Conservation (phyloP, 2,113 vertebrate species). For the Thryonomys swinderianus region DNA sequence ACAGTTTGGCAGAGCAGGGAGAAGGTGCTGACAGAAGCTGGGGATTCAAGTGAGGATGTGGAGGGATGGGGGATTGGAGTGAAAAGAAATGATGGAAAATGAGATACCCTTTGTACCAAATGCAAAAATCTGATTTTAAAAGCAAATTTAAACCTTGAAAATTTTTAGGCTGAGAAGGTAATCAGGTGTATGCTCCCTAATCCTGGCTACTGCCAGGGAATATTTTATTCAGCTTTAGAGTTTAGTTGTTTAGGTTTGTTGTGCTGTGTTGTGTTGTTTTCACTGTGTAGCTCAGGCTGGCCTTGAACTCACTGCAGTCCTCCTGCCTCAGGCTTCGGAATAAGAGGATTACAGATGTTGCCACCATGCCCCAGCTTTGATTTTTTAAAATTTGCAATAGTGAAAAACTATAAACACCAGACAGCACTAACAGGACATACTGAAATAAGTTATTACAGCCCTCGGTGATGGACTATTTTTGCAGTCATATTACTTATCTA, state of each 20-base stretch:
- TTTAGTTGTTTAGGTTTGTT: neutral
- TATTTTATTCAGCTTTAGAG: neutral
- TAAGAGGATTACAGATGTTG: neutral
- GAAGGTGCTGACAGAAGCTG: neutral
- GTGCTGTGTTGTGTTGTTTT: neutral
- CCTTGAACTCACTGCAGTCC: neutral
- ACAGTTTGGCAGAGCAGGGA: neutral
- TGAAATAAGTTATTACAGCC: neutral
- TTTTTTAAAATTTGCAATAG: neutral
- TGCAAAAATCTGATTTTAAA: neutral
- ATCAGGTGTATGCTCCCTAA: neutral
- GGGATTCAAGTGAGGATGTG: rapidly evolving
- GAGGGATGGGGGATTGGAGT: neutral
- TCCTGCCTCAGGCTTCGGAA: neutral
- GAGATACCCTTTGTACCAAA: neutral
- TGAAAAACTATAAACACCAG: neutral
- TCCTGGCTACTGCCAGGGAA: neutral
- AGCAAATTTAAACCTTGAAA: neutral
- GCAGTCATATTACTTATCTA: neutral
- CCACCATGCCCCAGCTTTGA: neutral
- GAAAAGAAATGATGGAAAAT: neutral
- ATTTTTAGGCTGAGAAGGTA: neutral
- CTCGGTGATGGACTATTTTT: neutral
- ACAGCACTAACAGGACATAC: neutral
- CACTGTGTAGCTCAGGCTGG: neutral